phyloP scores from a whole-genome alignment of 2,888 invertebrate species.

The Andrena haemorrhoa region DNA sequence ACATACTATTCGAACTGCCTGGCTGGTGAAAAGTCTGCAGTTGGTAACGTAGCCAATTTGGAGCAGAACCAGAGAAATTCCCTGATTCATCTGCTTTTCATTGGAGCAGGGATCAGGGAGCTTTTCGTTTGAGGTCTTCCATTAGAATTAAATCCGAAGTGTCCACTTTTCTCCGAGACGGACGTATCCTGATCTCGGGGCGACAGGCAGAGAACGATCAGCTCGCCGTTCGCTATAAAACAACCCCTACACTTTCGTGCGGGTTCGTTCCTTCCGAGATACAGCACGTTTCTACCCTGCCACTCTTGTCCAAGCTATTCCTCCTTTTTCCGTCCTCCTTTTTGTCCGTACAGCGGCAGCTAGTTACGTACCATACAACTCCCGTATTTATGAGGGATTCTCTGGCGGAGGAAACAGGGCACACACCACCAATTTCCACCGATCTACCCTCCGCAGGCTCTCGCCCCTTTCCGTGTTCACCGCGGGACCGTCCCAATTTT shows the following conservation, averaged over 20 bases:
- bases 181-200: conserved; percentile 35
- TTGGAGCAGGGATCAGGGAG: conserved; percentile 4
- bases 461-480: conserved; percentile 17
- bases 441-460: conserved; percentile 43
- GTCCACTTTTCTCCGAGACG: conserved; percentile 36
- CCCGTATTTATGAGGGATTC: conserved; percentile 76
- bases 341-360: conserved; percentile 23
- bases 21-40: not conserved
- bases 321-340: not conserved
- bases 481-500: conserved; percentile 69
- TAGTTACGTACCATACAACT: conserved; percentile 65
- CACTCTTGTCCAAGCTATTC: conserved; percentile 34
- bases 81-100: not conserved
- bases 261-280: conserved; percentile 47
- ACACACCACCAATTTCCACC: conserved; percentile 71
- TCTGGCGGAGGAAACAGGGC: conserved; percentile 55
- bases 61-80: no score
- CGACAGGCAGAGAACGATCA: conserved; percentile 27
- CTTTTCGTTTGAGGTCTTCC: not conserved
- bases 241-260: conserved; percentile 30
- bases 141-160: conserved; percentile 48
- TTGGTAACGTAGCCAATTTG: not conserved
- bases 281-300: conserved; percentile 45
- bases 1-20: no score
- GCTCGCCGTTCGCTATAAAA: conserved; percentile 35